Conservation (phyloP, 2,113 vertebrate genomes). For the Trogon melanurus region DNA sequence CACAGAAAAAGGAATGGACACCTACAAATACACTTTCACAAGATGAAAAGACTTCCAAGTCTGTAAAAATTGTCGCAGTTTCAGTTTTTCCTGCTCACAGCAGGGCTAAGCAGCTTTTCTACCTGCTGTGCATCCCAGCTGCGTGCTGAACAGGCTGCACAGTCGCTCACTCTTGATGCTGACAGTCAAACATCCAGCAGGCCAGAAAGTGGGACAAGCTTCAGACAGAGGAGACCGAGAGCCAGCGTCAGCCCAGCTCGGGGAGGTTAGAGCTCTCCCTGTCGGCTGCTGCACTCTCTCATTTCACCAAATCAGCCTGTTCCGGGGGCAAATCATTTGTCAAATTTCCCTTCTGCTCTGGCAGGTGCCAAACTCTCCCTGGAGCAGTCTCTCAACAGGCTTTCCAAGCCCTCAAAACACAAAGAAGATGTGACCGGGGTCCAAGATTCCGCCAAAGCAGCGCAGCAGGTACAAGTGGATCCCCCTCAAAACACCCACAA, state of each 20-base stretch:
- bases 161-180: neutral
- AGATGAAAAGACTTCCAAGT: neutral
- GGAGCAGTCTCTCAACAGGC: constrained; percentile 78
- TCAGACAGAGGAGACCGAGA: accelerated
- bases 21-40: neutral
- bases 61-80: neutral
- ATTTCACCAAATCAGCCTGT: neutral
- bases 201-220: neutral
- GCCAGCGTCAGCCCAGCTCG: neutral
- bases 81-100: neutral
- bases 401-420: constrained; percentile 76
- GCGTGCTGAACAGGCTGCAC: neutral
- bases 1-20: neutral
- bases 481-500: neutral
- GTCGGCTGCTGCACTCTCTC: neutral
- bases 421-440: constrained; percentile 73
- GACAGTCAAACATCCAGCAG: neutral
- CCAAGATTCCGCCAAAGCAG: constrained; percentile 65
- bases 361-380: constrained; percentile 61
- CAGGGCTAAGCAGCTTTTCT: neutral
- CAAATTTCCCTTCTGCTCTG: neutral
- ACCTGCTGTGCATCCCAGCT: neutral
- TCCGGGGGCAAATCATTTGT: accelerated
- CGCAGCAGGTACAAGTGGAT: constrained; percentile 75
- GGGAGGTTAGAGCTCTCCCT: constrained; percentile 42